These are phyloP conservation scores for Dermatemys mawii DNA, from an alignment of 2,113 vertebrate species.

Conservation along the genomic window DNA sequence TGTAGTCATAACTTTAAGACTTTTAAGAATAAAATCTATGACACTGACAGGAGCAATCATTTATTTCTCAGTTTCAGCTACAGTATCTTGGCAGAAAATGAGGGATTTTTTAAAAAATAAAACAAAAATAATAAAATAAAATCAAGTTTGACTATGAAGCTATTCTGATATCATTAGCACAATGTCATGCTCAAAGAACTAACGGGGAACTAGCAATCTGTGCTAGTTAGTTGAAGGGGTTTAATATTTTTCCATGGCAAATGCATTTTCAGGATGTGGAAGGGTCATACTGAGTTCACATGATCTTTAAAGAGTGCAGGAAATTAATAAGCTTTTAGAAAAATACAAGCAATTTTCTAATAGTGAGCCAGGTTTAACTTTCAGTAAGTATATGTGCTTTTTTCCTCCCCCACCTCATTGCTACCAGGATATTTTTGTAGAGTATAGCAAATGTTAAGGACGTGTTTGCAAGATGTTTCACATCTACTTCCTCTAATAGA, in stretches of 20 bases:
- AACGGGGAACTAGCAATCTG: neutral
- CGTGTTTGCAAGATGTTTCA: neutral
- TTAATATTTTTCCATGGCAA: neutral
- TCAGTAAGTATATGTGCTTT: neutral
- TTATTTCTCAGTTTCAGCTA: neutral
- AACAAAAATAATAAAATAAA: neutral
- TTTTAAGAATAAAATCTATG: neutral
- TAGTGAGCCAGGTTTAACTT: neutral
- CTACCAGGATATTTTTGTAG: neutral
- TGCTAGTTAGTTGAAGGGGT: neutral
- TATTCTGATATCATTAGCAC: neutral
- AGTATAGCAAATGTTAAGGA: neutral
- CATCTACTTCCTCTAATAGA: neutral
- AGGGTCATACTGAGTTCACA: neutral
- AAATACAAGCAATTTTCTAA: constrained; percentile 20
- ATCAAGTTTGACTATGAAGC: neutral
- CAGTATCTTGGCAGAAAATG: neutral
- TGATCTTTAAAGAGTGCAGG: neutral
- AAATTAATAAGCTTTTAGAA: constrained; percentile 5
- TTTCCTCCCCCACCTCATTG: neutral
- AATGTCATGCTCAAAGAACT: neutral
- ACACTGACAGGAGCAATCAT: neutral
- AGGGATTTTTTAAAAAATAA: neutral
- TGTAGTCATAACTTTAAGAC: neutral
- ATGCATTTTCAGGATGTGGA: neutral